Conservation (phyloP, 2,113 vertebrate genomes). For the Fregata magnificens region DNA sequence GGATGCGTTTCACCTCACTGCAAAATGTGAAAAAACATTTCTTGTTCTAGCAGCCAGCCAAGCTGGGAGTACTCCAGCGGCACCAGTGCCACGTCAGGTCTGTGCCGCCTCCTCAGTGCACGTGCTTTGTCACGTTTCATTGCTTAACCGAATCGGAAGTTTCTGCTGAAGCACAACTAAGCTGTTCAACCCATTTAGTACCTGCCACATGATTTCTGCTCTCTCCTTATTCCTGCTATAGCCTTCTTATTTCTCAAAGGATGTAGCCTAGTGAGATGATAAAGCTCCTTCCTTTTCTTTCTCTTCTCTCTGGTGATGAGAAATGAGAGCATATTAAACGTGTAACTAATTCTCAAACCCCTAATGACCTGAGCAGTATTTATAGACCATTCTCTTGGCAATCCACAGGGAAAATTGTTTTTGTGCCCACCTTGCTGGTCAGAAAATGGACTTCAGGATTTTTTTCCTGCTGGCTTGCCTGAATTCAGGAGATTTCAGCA, state of each 20-base stretch:
- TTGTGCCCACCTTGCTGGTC: background rate
- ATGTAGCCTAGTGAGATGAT: background rate
- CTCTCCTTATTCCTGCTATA: background rate
- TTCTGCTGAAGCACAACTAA: background rate
- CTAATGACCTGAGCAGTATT: background rate
- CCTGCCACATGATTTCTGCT: background rate
- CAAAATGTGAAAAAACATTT: background rate
- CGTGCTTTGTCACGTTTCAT: slow-evolving; percentile 6
- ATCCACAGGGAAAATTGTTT: background rate
- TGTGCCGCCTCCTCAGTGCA: background rate
- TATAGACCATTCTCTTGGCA: background rate
- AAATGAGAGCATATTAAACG: background rate
- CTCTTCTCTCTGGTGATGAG: background rate
- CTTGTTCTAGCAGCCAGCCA: background rate
- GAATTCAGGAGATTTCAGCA: background rate
- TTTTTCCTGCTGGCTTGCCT: background rate
- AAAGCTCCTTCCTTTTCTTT: background rate
- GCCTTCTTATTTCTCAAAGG: slow-evolving; percentile 16
- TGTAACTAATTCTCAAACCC: slow-evolving; percentile 24
- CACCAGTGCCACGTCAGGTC: background rate
- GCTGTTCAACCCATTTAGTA: background rate
- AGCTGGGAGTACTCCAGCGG: background rate
- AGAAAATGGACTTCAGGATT: background rate
- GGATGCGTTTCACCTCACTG: background rate
- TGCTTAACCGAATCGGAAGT: background rate